Evolutionary conservation across 2,113 vertebrate species (phyloP).

Genomic region (Sitta europaea): DNA sequence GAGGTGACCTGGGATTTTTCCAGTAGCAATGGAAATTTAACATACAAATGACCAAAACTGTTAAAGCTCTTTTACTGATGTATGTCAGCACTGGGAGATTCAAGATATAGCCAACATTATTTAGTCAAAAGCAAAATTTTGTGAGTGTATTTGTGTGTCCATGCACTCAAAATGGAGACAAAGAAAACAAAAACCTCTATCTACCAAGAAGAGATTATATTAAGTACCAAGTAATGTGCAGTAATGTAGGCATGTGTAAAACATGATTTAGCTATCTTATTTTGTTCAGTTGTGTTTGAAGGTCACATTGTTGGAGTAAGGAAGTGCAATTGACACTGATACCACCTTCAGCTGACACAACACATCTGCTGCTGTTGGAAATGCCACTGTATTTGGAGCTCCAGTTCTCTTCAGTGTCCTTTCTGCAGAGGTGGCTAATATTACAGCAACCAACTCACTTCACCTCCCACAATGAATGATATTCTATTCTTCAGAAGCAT

Average conservation of each 20-base stretch:
- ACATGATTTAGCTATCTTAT: background rate
- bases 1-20: slow-evolving; percentile 26
- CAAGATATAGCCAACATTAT: background rate
- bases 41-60: background rate
- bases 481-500: background rate
- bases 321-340: background rate
- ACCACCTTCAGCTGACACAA: background rate
- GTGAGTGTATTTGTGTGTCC: background rate
- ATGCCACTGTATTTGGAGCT: background rate
- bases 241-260: background rate
- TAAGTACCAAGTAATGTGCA: background rate
- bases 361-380: background rate
- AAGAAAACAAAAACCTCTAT: background rate
- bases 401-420: background rate
- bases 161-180: background rate
- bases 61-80: background rate
- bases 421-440: background rate
- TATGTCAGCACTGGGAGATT: background rate
- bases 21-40: slow-evolving; percentile 41
- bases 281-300: background rate
- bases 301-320: background rate
- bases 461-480: background rate
- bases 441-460: background rate
- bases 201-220: background rate
- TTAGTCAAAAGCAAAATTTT: background rate